Evolutionary conservation across 2,113 vertebrate species (phyloP), one percentile per base, ranked within the genome.

Genomic region (Perccottus glenii): DNA sequence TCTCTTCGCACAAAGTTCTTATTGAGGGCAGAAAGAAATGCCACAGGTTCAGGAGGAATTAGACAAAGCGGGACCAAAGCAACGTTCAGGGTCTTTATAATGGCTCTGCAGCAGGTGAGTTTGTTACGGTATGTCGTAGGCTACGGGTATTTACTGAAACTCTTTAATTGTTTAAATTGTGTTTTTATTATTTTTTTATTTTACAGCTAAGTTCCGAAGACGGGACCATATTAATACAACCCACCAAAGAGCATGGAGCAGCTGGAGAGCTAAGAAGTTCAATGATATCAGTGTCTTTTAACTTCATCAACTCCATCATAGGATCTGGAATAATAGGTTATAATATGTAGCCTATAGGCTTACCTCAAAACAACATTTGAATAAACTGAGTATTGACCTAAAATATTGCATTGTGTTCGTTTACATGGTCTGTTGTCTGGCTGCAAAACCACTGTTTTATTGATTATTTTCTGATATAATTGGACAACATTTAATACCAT

Each of bases 291-390:
- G 96, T 96, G 11, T 92, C 92, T 32, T 98, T 98, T 89, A 99
- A 98, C 83, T 92, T 99, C 64, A 94, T 96, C 80, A 99, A 98
- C 83, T 98, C 97, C 35, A 97, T 98, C 47, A 95, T 95, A 80
- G 96, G 96, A 90, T 96, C 96, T 19, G 95, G 96, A 49, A 83
- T 97, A 72, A 97, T 98, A 92, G 96, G 96, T 96, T 90, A 90
- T 94, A 92, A 94, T 90, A 67, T 82, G 64, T 51, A 36, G 19
- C 4, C 44, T 40, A 40, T 27, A 27, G 19, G 19, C 19, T 3
- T 27, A 27, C 19, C 4, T 40, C 8, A 55, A 15, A 6, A 10
- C 9, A 51, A 32, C 27, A 9, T 2, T 11, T 11, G 27, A 11
- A 10, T 8, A 32, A 11, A 33, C 5, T 8, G n/a, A 3, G 5